phyloP scores from a whole-genome alignment of 2,888 invertebrate genomes.

The Abrostola triplasia region DNA sequence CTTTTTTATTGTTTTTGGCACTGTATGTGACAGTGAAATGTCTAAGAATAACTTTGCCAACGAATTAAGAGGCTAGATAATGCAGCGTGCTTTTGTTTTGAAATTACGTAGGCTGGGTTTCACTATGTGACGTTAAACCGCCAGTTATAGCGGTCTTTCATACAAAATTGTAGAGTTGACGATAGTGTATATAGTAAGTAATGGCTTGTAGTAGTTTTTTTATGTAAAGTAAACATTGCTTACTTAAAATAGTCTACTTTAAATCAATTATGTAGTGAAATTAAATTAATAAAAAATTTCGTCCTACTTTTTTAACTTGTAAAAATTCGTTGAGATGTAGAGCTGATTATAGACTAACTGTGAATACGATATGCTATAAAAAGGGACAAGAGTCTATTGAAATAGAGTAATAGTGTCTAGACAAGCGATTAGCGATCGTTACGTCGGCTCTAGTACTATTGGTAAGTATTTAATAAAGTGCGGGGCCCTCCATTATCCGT shows the following conservation, averaged over 20 bases:
- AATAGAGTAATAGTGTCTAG: neutral
- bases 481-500: too few species aligned
- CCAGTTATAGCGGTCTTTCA: neutral
- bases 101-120: neutral
- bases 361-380: too few species aligned
- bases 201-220: neutral
- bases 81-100: neutral
- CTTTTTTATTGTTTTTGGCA: constrained; percentile 77
- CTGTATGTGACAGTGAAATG: constrained; percentile 46
- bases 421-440: neutral
- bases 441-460: neutral
- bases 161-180: neutral
- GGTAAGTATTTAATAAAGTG: neutral
- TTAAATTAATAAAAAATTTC: too few species aligned
- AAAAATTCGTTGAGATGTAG: too few species aligned
- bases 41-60: constrained; percentile 53
- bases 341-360: too few species aligned
- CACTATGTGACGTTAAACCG: neutral
- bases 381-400: neutral
- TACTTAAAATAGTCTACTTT: too few species aligned
- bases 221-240: too few species aligned
- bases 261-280: too few species aligned
- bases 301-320: too few species aligned
- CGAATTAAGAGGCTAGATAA: neutral
- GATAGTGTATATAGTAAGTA: neutral